These are phyloP conservation scores for Lutjanus campechanus DNA, from an alignment of 2,797 vertebrate species.

Conservation along the genomic window DNA sequence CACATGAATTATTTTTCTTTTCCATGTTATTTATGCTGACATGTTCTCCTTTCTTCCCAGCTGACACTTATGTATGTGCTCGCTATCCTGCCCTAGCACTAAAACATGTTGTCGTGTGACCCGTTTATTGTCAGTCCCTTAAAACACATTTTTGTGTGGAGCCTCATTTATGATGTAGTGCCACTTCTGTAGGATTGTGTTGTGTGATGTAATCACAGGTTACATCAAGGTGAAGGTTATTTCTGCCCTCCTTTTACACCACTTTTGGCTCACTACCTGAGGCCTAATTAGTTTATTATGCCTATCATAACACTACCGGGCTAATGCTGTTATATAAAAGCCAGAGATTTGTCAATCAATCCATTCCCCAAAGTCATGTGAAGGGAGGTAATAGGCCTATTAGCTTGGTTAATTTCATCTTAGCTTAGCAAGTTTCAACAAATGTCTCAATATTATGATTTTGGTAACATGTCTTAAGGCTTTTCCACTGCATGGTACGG, in stretches of 20 bases:
- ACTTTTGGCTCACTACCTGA: slow-evolving; percentile 23
- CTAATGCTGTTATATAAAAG: slow-evolving; percentile 51
- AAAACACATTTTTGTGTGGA: slow-evolving; percentile 3
- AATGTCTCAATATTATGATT: not conserved
- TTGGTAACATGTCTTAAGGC: not conserved
- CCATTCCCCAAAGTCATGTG: slow-evolving; percentile 23
- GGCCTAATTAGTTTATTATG: slow-evolving; percentile 29
- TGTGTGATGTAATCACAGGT: slow-evolving; percentile 33
- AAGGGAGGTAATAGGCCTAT: slow-evolving; percentile 13
- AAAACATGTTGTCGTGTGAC: slow-evolving; percentile 1
- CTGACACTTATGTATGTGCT: not conserved
- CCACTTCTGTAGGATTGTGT: not conserved
- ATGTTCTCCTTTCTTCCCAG: slow-evolving; percentile 19
- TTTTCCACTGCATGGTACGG: too few relatives aligned
- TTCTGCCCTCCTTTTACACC: slow-evolving; percentile 11
- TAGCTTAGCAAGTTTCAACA: slow-evolving; percentile 7
- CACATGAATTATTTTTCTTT: slow-evolving; percentile 34
- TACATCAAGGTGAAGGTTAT: slow-evolving; percentile 21
- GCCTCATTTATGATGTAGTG: slow-evolving; percentile 22
- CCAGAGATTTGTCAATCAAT: slow-evolving; percentile 36
- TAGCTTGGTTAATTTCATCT: slow-evolving; percentile 24
- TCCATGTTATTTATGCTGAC: slow-evolving; percentile 22
- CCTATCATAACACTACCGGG: slow-evolving; percentile 20
- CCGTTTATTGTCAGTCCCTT: slow-evolving; percentile 25
- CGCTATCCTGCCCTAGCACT: slow-evolving; percentile 6